These are phyloP conservation scores for Monodelphis domestica DNA, from an alignment of 2,797 vertebrate genomes.

Conservation along the genomic window DNA sequence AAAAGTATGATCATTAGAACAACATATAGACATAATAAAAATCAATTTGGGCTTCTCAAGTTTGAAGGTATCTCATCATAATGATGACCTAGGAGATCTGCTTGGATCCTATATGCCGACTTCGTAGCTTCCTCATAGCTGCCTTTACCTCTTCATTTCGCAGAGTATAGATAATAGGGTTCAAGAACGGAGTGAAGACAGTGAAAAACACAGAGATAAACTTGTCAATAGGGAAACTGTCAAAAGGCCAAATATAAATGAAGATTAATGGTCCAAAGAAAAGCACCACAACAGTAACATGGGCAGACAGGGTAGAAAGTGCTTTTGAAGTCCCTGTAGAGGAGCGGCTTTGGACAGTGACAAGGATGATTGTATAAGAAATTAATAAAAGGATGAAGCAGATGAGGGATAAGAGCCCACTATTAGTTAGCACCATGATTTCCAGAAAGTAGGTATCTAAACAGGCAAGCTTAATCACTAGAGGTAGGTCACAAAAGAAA, in stretches of 20 bases:
- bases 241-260: no score
- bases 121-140: conserved; percentile 52
- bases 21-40: background rate
- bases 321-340: conserved; percentile 35
- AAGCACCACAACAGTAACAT: conserved; percentile 58
- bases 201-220: no score
- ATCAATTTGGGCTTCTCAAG: background rate
- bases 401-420: conserved; percentile 52
- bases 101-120: conserved; percentile 17
- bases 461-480: no score
- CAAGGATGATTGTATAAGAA: conserved; percentile 63
- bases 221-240: no score
- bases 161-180: no score
- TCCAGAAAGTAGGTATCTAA: conserved; percentile 29
- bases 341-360: conserved; percentile 15
- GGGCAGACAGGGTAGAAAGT: conserved; percentile 60
- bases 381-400: conserved; percentile 61
- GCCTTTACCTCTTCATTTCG: no score
- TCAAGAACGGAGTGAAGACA: no score
- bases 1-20: background rate
- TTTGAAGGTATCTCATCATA: background rate
- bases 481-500: no score
- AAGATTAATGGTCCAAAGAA: no score
- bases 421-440: conserved; percentile 59
- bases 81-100: background rate